Conservation (phyloP, 2,113 vertebrate genomes). For the Sylvia atricapilla region DNA sequence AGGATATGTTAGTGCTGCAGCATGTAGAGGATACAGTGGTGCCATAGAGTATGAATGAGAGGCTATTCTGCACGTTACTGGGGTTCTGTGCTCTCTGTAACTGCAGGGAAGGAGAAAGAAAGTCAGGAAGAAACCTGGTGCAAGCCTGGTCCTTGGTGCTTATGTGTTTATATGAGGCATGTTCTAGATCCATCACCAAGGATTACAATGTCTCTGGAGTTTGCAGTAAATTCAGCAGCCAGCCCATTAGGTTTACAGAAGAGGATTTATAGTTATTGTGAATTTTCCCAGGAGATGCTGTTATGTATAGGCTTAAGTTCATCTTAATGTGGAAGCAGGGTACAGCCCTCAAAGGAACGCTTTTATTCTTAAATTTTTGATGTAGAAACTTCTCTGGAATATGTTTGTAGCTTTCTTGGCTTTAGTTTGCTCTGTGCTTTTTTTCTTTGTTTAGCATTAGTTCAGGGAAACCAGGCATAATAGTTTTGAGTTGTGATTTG, state of each 20-base stretch:
- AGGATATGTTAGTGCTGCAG: neutral
- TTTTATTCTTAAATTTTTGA: conserved; percentile 24
- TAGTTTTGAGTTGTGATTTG: neutral
- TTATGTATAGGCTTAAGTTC: neutral
- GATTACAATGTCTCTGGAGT: neutral
- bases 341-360: neutral
- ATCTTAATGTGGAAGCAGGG: neutral
- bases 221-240: neutral
- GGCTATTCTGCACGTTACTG: neutral
- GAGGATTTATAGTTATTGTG: conserved; percentile 11
- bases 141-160: neutral
- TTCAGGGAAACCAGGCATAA: neutral
- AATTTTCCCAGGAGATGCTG: neutral
- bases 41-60: neutral
- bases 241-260: conserved; percentile 8
- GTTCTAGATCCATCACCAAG: neutral
- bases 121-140: neutral
- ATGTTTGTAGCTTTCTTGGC: neutral
- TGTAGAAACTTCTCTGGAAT: neutral
- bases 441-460: neutral
- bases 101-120: neutral
- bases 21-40: neutral
- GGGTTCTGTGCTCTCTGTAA: neutral
- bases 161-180: neutral
- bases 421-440: neutral